A percentile compares a stretch with the other conserved stretches of the same genome.
phyloP scores from a whole-genome alignment of 2,888 invertebrate species.

The Ormyrus rosae region DNA sequence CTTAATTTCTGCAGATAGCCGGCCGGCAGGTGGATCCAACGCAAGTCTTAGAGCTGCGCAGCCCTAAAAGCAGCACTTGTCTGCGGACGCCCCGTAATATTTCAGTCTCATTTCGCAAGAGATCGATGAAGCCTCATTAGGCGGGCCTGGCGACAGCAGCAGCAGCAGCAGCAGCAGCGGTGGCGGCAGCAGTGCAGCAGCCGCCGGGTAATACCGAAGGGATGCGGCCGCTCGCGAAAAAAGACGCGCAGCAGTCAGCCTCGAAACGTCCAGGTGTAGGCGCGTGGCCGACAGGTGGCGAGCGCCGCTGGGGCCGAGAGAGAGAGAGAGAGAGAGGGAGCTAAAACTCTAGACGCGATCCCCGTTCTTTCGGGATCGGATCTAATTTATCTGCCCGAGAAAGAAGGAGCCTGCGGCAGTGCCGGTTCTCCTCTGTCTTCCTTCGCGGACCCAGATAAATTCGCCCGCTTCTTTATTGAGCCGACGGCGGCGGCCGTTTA shows the following conservation, averaged over 20 bases:
- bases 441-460: slow-evolving; percentile 45
- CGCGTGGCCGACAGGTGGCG: slow-evolving; percentile 73
- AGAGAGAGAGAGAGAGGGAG: neutral
- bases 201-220: neutral
- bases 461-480: slow-evolving; percentile 45
- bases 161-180: neutral
- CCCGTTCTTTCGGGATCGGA: slow-evolving; percentile 61
- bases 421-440: slow-evolving; percentile 45
- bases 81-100: too few species aligned
- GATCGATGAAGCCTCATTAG: slow-evolving; percentile 56
- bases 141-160: slow-evolving; percentile 7
- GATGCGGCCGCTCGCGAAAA: neutral
- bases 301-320: slow-evolving; percentile 58
- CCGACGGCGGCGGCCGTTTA: neutral
- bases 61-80: too few species aligned
- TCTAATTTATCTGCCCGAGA: slow-evolving; percentile 67
- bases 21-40: too few species aligned
- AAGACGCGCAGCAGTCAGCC: neutral
- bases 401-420: slow-evolving; percentile 54
- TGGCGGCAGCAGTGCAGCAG: slow-evolving; percentile 5
- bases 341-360: too few species aligned
- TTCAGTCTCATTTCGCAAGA: slow-evolving; percentile 12
- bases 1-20: too few species aligned
- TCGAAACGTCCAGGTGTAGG: slow-evolving; percentile 67
- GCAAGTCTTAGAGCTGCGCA: too few species aligned